These are phyloP conservation scores for Callionymus lyra DNA, from an alignment of 2,113 vertebrate species.

Conservation along the genomic window DNA sequence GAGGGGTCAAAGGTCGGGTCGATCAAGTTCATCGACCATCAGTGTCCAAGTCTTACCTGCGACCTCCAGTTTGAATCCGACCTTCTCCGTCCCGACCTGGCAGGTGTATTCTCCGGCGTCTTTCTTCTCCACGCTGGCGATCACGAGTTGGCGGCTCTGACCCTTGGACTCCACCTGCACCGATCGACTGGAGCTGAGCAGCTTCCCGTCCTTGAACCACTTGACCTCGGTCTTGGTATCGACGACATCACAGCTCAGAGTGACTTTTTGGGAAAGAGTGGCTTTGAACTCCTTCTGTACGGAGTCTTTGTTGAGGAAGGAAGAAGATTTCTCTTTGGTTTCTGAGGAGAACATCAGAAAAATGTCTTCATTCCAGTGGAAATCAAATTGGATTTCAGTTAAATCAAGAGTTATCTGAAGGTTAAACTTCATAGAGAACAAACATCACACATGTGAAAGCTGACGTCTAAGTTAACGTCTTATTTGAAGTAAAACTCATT, in stretches of 20 bases:
- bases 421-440: too few species aligned
- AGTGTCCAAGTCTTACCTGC: too few species aligned
- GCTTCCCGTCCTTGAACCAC: constrained; percentile 75
- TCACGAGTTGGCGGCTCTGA: constrained; percentile 55
- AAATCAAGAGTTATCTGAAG: too few species aligned
- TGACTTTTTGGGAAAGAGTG: constrained; percentile 52
- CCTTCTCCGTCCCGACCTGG: constrained; percentile 65
- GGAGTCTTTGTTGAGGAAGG: constrained; percentile 64
- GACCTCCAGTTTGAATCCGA: constrained; percentile 30
- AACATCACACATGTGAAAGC: too few species aligned
- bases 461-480: too few species aligned
- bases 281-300: constrained; percentile 67
- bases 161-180: constrained; percentile 53
- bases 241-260: constrained; percentile 66
- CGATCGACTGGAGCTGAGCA: constrained; percentile 55
- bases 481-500: too few species aligned
- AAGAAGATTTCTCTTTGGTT: too few species aligned
- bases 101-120: constrained; percentile 73
- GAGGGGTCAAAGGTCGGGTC: background rate
- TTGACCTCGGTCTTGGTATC: constrained; percentile 64
- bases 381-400: too few species aligned
- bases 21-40: too few species aligned
- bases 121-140: constrained; percentile 68
- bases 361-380: too few species aligned
- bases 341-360: too few species aligned